Conservation (phyloP, 2,888 invertebrate genomes). For the Lasioglossum morio region DNA sequence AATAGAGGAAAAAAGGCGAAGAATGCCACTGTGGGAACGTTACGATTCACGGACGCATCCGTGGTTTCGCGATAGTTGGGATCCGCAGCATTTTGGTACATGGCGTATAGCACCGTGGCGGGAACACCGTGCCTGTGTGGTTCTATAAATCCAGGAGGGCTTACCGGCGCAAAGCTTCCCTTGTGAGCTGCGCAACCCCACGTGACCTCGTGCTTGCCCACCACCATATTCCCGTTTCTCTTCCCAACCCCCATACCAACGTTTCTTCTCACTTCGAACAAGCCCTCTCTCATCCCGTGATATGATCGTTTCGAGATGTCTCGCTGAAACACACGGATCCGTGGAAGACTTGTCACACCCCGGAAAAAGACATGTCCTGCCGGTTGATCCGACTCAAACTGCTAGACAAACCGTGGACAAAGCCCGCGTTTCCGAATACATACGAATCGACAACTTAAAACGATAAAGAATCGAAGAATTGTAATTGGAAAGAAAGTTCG, state of each 20-base stretch:
- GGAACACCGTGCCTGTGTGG: constrained; percentile 81
- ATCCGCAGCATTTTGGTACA: constrained; percentile 81
- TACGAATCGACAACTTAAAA: neutral
- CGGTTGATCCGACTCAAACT: constrained; percentile 23
- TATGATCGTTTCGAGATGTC: constrained; percentile 42
- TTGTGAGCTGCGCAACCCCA: constrained; percentile 78
- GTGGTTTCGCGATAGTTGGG: constrained; percentile 56
- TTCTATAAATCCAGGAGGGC: constrained; percentile 83
- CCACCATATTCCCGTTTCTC: constrained; percentile 46
- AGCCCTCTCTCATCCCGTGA: constrained; percentile 47
- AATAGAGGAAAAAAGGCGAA: constrained; percentile 36
- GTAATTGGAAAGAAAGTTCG: too few relatives aligned
- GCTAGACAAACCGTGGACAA: constrained; percentile 39
- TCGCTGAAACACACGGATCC: constrained; percentile 51
- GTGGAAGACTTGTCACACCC: constrained; percentile 46
- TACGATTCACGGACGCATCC: constrained; percentile 57
- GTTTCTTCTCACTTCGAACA: constrained; percentile 27
- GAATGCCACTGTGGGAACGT: constrained; percentile 46
- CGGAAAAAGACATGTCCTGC: constrained; percentile 21
- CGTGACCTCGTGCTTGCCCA: constrained; percentile 66
- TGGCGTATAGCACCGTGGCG: constrained; percentile 79
- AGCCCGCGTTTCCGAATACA: neutral
- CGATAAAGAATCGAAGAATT: too few relatives aligned
- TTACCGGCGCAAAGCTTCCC: constrained; percentile 86
- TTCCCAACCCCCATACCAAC: constrained; percentile 23